Base-by-base conservation (phyloP, 2,113 vertebrate species). In the Electrona antarctica region DNA sequence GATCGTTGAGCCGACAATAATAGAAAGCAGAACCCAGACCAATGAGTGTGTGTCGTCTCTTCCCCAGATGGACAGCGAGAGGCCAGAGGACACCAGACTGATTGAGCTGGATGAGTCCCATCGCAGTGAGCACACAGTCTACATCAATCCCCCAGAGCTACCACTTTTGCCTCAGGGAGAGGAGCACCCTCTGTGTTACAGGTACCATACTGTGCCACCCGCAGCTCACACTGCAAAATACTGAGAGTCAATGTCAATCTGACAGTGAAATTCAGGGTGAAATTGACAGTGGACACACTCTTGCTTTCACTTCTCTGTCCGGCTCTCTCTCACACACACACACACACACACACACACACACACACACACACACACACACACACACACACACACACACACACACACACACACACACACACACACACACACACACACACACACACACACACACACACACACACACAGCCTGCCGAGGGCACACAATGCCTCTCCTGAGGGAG, bases 81-180 rank as follows among this genome's bases (percentile, higher is more conserved):
- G 90, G 82, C 95, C 77, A 8, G 95, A 96, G 76, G 98, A 99
- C 70, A 91, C 91, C 4, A 92, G 94, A 54, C 94, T 99, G 48
- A 98, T 99, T 62, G 98, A 99, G 82, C 88, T 98, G 89, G 97
- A 99, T 81, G 96, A 98, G 66, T 98, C 97, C 8, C 95, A 98
- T 90, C 94, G 91, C 89, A 98, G 97, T 11, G 98, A 99, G 85
- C 98, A 99, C 83, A 99, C 98, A 0, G 98, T 99, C 70, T 98
- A 97, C 75, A 95, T 99, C 87, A 99, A 96, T 33, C 98, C 97
- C 1, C 97, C 97, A 0, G 98, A 99, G 85, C 96, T 98, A 68
- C 97, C 97, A 60, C 94, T 93, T 4, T 93, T 96, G 33, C 96
- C 96, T 7, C 93, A 94, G 48, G 97, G 96, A 69, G 96, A 98